A percentile compares a stretch with the other conserved stretches of the same genome.
Evolutionary conservation across 2,888 invertebrate genomes (phyloP).

Genomic region (Drosophila affinis): DNA sequence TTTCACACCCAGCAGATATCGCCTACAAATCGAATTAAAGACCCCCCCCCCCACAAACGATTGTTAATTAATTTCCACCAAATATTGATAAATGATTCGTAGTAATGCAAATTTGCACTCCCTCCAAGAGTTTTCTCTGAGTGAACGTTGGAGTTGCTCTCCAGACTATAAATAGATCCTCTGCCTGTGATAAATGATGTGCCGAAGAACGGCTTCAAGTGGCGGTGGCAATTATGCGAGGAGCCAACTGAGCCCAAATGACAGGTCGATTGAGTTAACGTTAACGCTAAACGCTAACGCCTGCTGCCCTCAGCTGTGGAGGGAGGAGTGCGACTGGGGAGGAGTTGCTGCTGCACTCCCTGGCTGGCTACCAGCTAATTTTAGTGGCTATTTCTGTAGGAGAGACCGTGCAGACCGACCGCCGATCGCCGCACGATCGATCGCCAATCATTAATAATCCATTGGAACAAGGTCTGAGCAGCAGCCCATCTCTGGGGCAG

Average conservation of each 20-base stretch:
- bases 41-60: slow-evolving; percentile 46
- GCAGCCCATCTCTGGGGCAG: slow-evolving; percentile 15
- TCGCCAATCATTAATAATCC: slow-evolving; percentile 81
- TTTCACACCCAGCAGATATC: slow-evolving; percentile 72
- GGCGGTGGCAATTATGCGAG: slow-evolving; percentile 81
- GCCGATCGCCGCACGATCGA: slow-evolving; percentile 72
- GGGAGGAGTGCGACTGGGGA: background rate
- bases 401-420: slow-evolving; percentile 36
- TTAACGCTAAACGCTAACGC: slow-evolving; percentile 79
- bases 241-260: slow-evolving; percentile 77
- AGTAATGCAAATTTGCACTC: slow-evolving; percentile 59
- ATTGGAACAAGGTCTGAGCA: slow-evolving; percentile 58
- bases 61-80: slow-evolving; percentile 66
- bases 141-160: slow-evolving; percentile 15
- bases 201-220: slow-evolving; percentile 80
- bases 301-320: slow-evolving; percentile 46
- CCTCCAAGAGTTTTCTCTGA: background rate
- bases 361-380: slow-evolving; percentile 44
- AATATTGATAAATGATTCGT: slow-evolving; percentile 71
- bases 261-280: slow-evolving; percentile 82
- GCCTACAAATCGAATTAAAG: slow-evolving; percentile 76
- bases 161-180: slow-evolving; percentile 54
- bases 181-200: slow-evolving; percentile 81
- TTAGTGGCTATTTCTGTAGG: slow-evolving; percentile 67
- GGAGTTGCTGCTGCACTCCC: slow-evolving; percentile 32